Evolutionary conservation across 2,888 invertebrate species (phyloP).

Genomic region (Poecilobothrus nobilitatus): DNA sequence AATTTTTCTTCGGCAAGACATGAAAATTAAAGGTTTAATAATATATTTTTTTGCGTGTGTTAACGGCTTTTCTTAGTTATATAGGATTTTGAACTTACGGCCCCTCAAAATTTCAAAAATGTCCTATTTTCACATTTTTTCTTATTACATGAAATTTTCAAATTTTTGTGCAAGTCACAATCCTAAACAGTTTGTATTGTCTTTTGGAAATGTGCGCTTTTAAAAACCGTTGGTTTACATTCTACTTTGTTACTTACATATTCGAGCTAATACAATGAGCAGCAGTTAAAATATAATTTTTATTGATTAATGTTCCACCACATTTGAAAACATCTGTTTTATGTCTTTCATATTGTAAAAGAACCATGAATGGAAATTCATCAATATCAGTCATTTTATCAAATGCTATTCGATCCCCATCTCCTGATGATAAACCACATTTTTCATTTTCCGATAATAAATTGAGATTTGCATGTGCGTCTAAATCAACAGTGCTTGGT

Average conservation of each 20-base stretch:
- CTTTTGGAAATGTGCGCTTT: no score
- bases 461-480: background rate
- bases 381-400: conserved; percentile 52
- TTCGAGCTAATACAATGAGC: conserved; percentile 26
- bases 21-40: no score
- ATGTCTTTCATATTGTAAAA: conserved; percentile 49
- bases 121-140: no score
- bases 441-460: background rate
- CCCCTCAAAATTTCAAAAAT: no score
- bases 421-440: background rate
- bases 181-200: no score
- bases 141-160: no score
- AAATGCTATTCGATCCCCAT: conserved; percentile 48
- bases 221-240: no score
- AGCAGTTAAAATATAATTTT: conserved; percentile 28
- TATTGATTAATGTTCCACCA: conserved; percentile 27
- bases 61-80: no score
- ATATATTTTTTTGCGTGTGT: no score
- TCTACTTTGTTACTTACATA: conserved; percentile 21
- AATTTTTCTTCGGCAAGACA: no score
- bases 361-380: conserved; percentile 67
- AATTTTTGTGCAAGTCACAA: no score
- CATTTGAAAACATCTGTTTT: conserved; percentile 31
- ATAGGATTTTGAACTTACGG: no score
- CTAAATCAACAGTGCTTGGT: background rate